A percentile compares a stretch with the other conserved stretches of the same genome.
These are phyloP conservation scores for Bothrops jararaca DNA, from an alignment of 2,113 vertebrate genomes.

Conservation along the genomic window DNA sequence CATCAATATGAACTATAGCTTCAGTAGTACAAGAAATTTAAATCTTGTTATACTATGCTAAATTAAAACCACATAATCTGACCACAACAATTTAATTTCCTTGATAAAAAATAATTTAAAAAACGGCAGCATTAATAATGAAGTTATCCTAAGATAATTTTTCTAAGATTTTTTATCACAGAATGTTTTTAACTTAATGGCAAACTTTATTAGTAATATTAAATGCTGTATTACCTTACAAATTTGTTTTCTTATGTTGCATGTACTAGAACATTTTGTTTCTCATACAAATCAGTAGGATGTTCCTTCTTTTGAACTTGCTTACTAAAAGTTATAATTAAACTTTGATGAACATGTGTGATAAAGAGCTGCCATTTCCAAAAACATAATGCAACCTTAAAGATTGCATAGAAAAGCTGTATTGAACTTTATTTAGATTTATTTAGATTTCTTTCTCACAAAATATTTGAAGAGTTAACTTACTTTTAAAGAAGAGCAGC, in stretches of 20 bases:
- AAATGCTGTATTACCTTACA: background rate
- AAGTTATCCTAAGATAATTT: background rate
- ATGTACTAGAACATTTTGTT: background rate
- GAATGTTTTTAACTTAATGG: background rate
- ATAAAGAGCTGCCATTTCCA: background rate
- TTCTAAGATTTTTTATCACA: background rate
- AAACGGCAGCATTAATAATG: background rate
- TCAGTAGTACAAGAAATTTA: background rate
- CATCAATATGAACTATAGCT: background rate
- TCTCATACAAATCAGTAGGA: background rate
- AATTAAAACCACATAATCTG: background rate
- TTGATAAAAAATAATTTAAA: background rate
- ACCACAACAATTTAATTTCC: background rate
- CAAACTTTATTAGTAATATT: background rate
- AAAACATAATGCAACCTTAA: background rate
- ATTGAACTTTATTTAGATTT: background rate
- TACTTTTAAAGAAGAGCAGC: background rate
- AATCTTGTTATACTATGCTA: accelerated
- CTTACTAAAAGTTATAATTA: background rate
- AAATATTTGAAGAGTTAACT: background rate
- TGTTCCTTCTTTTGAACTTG: background rate
- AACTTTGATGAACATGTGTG: background rate
- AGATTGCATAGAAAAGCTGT: background rate
- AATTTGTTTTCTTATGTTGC: background rate
- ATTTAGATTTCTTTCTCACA: background rate